phyloP scores from a whole-genome alignment of 92 coral and sea anemone species.

The Hydrozoanthus gracilis region DNA sequence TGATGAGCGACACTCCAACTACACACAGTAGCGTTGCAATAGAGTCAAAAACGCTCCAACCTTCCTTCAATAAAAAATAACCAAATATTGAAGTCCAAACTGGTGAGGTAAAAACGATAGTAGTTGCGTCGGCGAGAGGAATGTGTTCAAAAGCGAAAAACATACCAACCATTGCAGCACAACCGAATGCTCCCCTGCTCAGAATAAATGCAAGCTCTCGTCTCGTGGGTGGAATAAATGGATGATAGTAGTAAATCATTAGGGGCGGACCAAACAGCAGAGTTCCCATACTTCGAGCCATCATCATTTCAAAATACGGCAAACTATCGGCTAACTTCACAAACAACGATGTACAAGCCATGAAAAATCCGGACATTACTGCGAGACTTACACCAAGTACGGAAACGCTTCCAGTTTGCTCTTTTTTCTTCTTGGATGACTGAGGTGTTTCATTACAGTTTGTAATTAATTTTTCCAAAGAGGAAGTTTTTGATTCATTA shows the following conservation, averaged over 20 bases:
- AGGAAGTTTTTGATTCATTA: neutral
- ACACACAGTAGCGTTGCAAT: slow-evolving; percentile 64
- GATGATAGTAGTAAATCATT: slow-evolving; percentile 53
- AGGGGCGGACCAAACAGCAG: slow-evolving; percentile 57
- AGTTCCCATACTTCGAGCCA: slow-evolving; percentile 55
- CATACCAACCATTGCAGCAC: slow-evolving; percentile 54
- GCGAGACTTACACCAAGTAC: slow-evolving; percentile 38
- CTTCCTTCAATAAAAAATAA: slow-evolving; percentile 71
- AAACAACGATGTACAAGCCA: slow-evolving; percentile 48
- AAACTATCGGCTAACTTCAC: slow-evolving; percentile 64
- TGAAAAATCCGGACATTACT: slow-evolving; percentile 37
- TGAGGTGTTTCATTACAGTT: neutral
- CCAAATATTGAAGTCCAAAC: slow-evolving; percentile 78
- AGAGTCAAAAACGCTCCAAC: slow-evolving; percentile 64
- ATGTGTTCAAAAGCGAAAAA: slow-evolving; percentile 78
- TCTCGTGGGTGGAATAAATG: slow-evolving; percentile 47
- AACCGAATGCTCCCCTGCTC: slow-evolving; percentile 61
- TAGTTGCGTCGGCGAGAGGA: slow-evolving; percentile 88
- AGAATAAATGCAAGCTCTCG: slow-evolving; percentile 37
- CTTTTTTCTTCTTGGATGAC: neutral
- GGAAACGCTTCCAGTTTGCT: neutral
- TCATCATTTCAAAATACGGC: slow-evolving; percentile 64
- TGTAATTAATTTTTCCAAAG: neutral
- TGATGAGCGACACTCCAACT: slow-evolving; percentile 69
- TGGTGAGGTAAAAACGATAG: slow-evolving; percentile 72